Conservation (phyloP, 2,797 vertebrate species). For the Spinibarbus caldwelli region DNA sequence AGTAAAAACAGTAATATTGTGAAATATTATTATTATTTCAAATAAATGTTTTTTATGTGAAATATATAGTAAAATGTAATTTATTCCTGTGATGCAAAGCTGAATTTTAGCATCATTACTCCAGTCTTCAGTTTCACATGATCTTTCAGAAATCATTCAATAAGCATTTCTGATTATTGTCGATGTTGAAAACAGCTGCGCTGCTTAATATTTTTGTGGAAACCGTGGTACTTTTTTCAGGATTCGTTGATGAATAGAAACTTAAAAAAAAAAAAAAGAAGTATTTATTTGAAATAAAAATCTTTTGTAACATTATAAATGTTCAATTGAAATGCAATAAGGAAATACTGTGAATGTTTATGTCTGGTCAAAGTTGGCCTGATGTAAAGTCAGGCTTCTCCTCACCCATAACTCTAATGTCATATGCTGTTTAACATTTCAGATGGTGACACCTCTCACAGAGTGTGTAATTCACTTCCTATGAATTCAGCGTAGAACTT, state of each 20-base stretch:
- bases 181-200: neutral
- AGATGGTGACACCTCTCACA: neutral
- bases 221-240: neutral
- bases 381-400: neutral
- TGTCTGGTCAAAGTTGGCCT: too few relatives aligned
- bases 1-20: neutral
- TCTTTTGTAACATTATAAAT: neutral
- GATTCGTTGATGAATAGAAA: neutral
- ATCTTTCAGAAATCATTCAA: slow-evolving; percentile 1
- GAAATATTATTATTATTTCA: neutral
- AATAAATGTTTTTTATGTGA: neutral
- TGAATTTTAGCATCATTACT: neutral
- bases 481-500: slow-evolving; percentile 14
- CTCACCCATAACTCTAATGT: neutral
- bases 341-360: too few relatives aligned
- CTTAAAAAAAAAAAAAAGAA: too few relatives aligned
- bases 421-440: neutral
- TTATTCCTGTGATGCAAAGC: neutral
- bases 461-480: slow-evolving; percentile 42
- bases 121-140: neutral
- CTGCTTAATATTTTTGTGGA: neutral
- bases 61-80: neutral
- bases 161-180: neutral
- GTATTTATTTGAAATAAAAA: neutral
- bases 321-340: neutral